These are phyloP conservation scores for Oreochromis grahami DNA, from an alignment of 2,797 vertebrate genomes.

Conservation along the genomic window DNA sequence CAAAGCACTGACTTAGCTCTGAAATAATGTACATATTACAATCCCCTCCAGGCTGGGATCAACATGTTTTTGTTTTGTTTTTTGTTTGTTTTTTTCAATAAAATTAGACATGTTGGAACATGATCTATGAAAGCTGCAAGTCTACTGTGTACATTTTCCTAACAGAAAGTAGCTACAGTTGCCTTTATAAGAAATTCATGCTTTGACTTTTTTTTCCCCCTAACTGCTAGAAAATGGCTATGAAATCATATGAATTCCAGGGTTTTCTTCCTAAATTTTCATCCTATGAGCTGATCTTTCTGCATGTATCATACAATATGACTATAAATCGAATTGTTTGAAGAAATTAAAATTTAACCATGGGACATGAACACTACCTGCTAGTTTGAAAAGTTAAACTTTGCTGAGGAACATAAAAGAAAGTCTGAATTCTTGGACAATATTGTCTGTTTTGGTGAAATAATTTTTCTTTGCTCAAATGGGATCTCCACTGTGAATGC, in stretches of 20 bases:
- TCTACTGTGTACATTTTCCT: neutral
- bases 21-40: neutral
- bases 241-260: neutral
- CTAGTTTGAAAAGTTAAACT: neutral
- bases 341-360: neutral
- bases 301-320: neutral
- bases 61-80: neutral
- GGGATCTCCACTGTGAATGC: neutral
- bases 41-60: neutral
- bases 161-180: neutral
- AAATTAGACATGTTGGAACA: neutral
- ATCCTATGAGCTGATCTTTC: neutral
- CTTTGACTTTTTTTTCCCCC: accelerated
- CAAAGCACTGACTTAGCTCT: neutral
- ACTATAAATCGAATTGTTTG: neutral
- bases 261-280: neutral
- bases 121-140: neutral
- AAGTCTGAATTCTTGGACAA: neutral
- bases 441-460: neutral
- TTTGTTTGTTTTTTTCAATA: neutral
- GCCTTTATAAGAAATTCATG: neutral
- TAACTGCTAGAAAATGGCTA: neutral
- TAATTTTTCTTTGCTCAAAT: neutral
- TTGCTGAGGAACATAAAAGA: neutral
- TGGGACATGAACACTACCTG: neutral